phyloP scores from a whole-genome alignment of 2,113 vertebrate genomes.

The Notiomystis cincta region DNA sequence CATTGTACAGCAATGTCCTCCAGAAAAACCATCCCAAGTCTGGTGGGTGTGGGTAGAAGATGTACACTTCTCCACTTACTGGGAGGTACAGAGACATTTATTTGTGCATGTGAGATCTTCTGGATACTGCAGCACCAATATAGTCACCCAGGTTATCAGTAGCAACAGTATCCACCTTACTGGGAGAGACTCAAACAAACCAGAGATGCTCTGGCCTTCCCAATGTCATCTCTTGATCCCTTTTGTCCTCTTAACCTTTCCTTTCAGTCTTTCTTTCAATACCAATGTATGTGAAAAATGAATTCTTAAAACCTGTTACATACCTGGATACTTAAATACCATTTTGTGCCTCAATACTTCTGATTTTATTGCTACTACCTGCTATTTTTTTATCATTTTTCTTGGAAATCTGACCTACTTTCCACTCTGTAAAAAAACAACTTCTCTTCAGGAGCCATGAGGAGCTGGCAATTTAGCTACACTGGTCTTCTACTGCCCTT shows the following conservation, averaged over 20 bases:
- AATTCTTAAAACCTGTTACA: background rate
- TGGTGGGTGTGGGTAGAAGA: background rate
- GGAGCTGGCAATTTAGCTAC: background rate
- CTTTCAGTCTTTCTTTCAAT: background rate
- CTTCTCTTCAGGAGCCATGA: background rate
- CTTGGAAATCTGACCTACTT: slow-evolving; percentile 27
- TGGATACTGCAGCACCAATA: background rate
- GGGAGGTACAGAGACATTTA: background rate
- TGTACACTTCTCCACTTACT: background rate
- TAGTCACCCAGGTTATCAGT: background rate
- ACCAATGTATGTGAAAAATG: background rate
- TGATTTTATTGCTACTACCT: background rate
- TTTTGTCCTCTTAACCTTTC: background rate
- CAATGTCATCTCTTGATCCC: background rate
- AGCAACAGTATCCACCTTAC: background rate
- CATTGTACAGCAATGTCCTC: background rate
- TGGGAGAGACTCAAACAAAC: background rate
- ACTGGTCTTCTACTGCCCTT: background rate
- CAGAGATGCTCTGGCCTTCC: background rate
- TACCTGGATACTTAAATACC: background rate
- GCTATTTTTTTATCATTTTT: background rate
- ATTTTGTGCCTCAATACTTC: background rate
- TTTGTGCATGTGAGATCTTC: background rate
- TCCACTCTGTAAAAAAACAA: background rate
- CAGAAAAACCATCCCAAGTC: background rate